Base-by-base conservation (phyloP, 2,797 vertebrate genomes). In the Steatocranus sp. region DNA sequence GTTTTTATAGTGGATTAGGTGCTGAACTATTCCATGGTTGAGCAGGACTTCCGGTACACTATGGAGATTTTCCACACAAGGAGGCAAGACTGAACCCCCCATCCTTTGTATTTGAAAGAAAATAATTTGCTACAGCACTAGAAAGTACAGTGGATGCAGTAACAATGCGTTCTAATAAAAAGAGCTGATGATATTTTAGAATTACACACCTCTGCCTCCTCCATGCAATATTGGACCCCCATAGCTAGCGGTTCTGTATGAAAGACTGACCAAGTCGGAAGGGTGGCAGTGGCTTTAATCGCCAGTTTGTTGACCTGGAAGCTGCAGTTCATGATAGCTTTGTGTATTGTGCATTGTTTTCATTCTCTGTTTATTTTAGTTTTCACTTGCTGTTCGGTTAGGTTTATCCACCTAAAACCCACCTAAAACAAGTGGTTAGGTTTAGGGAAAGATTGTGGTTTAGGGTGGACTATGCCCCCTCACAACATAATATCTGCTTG, bases 391-490 rank as follows among this genome's bases (percentile, higher is more conserved):
- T 70, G 38, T 70, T 70, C 4, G 3, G 41, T 70, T 46, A 3
- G 66, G 6, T 70, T 73, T 46, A 48, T 73, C 41, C 41, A 73
- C 41, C 41, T 73, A 8, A 73, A 73, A 46, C 4, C 41, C 41
- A 73, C 41, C 41, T 73, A 8, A 73, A 73, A 46, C 4, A 30
- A 27, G 23, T 48, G 25, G 68, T 73, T 30, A 73, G 66, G 68
- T 73, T 48, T 48, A 48, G 68, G 10, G 25, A 73, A 48, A 73
- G 41, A n/a, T 30, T 30, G 25, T 73, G 25, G 41, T 48, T 73
- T 5, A 46, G 25, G 38, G 17, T 12, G 43, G 14, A 18, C 41
- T 48, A 48, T 0, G 17, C 0, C 25, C 68, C 1, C 23, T 46
- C 9, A 46, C 23, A 46, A 18, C 9, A 27, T 46, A 70, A 70